Evolutionary conservation across 2,113 vertebrate genomes (phyloP), one percentile per base, ranked within the genome.

Genomic region (Perca flavescens): DNA sequence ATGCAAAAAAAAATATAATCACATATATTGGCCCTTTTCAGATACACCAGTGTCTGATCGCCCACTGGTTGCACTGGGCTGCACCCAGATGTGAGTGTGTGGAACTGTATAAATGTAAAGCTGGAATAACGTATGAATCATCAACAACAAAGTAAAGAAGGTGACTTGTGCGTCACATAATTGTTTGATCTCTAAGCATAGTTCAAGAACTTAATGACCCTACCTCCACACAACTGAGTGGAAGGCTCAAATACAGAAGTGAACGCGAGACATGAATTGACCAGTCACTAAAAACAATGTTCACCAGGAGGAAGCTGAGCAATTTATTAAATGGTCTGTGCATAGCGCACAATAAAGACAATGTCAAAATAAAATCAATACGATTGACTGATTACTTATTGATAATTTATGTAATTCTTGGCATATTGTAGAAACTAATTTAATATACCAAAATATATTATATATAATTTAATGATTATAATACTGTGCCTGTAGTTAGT

Each of bases 211-310:
- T 40, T 22, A 82, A 53, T 36, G 57, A 80, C 40, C 57, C 46
- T 28, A 66, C 63, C 47, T 74, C 31, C 28, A 63, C n/a, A 36
- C 19, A 53, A 12, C 25, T 72, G 15, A 61, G 63, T 66, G 66
- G 46, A 73, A 2, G 0, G 49, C 72, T 53, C 52, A 40, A 31
- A 31, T 28, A 31, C 5, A 1, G 75, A 73, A 63, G 73, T 61
- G 79, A 83, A 76, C 76, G 73, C 0, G 1, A 71, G 53, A 77
- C 28, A 28, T 46, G 54, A 87, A 61, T 0, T 21, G 49, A 66
- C 43, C 74, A 43, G 53, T 89, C 36, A 43, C 34, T 6, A 9
- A 75, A 82, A 75, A 82, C 61, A 74, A 21, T 62, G 67, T 82
- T 82, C 49, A 71, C 5, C 4, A 9, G 43, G 43, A 72, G 74